Evolutionary conservation across 1,140 invertebrate genomes (phyloP).

Genomic region (Zaprionus taronus): DNA sequence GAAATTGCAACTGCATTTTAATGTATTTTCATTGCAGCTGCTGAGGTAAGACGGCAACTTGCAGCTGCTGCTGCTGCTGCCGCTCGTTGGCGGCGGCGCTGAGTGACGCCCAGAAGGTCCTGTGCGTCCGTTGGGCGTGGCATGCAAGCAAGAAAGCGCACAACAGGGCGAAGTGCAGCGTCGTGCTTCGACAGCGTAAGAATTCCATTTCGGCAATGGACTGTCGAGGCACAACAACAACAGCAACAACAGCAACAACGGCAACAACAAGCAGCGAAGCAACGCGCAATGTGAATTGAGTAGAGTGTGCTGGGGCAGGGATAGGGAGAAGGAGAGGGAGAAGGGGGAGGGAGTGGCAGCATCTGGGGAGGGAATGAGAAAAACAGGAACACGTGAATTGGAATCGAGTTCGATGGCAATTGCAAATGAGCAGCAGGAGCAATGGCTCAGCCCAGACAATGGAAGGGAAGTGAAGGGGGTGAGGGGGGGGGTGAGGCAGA

Average conservation of each 20-base stretch:
- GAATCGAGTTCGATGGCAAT: constrained; percentile 45
- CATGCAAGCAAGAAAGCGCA: constrained; percentile 31
- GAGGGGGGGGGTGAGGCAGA: neutral
- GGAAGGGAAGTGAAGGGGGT: neutral
- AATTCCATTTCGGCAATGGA: constrained; percentile 56
- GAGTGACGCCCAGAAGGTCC: constrained; percentile 19
- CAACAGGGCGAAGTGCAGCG: constrained; percentile 13
- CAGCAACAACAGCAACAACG: neutral
- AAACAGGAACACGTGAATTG: constrained; percentile 1
- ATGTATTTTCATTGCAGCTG: constrained; percentile 60
- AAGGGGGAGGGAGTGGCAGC: neutral
- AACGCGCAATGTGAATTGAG: constrained; percentile 18
- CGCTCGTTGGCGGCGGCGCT: constrained; percentile 2
- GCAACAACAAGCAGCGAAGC: constrained; percentile 8
- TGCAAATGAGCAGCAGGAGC: constrained; percentile 50
- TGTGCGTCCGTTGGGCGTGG: constrained; percentile 36
- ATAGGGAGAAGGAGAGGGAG: neutral
- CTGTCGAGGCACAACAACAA: constrained; percentile 16
- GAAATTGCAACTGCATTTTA: constrained; percentile 73
- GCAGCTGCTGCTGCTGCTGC: constrained; percentile 4
- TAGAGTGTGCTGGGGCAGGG: neutral
- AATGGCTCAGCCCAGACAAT: neutral
- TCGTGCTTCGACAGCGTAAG: constrained; percentile 16
- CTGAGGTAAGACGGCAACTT: neutral
- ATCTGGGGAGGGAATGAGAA: constrained; percentile 2